Evolutionary conservation across 2,113 vertebrate genomes (phyloP), one percentile per base, ranked within the genome.

Genomic region (Pogonocichla stellata): DNA sequence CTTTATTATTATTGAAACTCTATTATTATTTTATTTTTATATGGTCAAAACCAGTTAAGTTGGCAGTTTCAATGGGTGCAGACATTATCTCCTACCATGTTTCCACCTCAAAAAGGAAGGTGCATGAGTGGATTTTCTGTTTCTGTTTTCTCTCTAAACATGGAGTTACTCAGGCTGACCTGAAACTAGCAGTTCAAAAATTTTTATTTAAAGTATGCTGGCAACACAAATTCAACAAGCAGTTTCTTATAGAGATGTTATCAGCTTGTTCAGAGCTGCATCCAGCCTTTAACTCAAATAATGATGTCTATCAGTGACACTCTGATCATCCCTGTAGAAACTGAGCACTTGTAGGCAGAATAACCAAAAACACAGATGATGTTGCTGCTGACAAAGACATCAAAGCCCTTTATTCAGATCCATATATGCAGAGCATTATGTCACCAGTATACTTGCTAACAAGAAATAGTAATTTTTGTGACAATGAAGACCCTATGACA

Each of bases 1-100:
- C 73, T 96, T 94, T 47, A 81, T 96, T 88, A 91, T 83, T 45
- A 45, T 72, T 93, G 54, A 90, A 45, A 79, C 71, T 96, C 93
- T 43, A 81, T 96, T 88, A 91, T 83, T 45, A 45, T 45, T 45
- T 45, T 45, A 45, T 45, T 45, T 92, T 94, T 97, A 94, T 90
- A 80, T 81, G 82, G 93, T 92, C 80, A 94, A 94, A 88, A 87
- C 53, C 78, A 91, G 89, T 83, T 86, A 71, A 91, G 73, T 50
- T 88, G 62, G 50, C 73, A 80, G 73, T 54, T 93, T 79, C 92
- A 82, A 62, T 53, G 85, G 79, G 60, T 95, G 86, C 64, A 90
- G 72, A 75, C 72, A 54, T 88, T 93, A 95, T 83, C 72, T 88
- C 90, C 73, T 74, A 12, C 58, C n/a, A 25, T 6, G 10, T 29